A percentile compares a stretch with the other conserved stretches of the same genome.
Conservation (phyloP, 1,140 invertebrate species). For the Antheraea pernyi region DNA sequence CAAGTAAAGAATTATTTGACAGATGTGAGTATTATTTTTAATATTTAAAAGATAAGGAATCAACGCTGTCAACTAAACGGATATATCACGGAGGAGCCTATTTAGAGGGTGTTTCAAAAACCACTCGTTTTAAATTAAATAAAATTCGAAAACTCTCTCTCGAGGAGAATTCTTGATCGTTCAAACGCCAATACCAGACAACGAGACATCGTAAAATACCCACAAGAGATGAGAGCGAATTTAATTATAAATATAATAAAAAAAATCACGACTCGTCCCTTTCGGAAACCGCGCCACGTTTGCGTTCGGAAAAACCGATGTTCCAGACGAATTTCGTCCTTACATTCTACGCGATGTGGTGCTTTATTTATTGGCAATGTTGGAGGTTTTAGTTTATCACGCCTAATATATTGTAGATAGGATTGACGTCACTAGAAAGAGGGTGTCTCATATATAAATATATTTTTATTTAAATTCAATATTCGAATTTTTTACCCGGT, state of each 20-base stretch:
- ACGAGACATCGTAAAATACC: constrained; percentile 59
- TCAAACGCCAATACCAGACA: constrained; percentile 71
- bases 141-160: constrained; percentile 63
- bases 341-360: constrained; percentile 14
- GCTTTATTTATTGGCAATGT: constrained; percentile 6
- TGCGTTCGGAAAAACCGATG: constrained; percentile 25
- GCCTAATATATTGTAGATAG: constrained; percentile 65
- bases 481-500: constrained; percentile 47
- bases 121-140: constrained; percentile 48
- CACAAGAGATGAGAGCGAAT: constrained; percentile 72
- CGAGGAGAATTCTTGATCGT: constrained; percentile 49
- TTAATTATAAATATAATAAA: constrained; percentile 79
- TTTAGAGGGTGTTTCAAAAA: background rate
- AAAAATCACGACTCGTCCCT: constrained; percentile 68
- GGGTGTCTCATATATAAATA: constrained; percentile 62
- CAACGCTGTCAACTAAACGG: background rate
- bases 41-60: background rate
- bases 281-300: constrained; percentile 38
- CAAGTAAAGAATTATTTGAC: too few relatives aligned
- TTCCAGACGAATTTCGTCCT: constrained; percentile 34
- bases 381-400: constrained; percentile 17
- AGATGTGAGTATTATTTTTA: background rate
- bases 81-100: background rate
- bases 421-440: constrained; percentile 66
- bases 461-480: constrained; percentile 63